These are phyloP conservation scores for Lissocephala sabroskyi DNA, from an alignment of 2,888 invertebrate species.

Conservation along the genomic window DNA sequence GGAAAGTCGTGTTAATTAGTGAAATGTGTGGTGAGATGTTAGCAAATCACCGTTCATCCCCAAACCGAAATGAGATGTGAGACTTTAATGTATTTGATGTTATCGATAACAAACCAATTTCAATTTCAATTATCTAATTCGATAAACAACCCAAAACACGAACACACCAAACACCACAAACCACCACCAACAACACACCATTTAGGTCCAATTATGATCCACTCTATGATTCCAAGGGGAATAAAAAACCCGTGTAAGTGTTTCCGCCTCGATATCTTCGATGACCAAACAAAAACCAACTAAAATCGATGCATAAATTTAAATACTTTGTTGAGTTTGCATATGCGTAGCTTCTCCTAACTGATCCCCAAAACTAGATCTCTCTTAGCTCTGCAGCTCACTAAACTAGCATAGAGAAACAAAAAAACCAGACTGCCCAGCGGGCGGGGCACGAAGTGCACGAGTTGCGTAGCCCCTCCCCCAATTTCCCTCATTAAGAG, in stretches of 20 bases:
- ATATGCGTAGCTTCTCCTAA: conserved; percentile 39
- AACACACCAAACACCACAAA: conserved; percentile 6
- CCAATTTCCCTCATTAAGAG: too few relatives aligned
- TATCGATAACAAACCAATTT: background rate
- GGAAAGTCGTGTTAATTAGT: too few relatives aligned
- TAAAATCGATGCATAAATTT: conserved; percentile 1
- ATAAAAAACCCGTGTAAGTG: conserved; percentile 72
- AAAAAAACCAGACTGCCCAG: too few relatives aligned
- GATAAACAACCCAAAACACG: conserved; percentile 3
- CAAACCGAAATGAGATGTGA: too few relatives aligned
- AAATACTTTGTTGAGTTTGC: conserved; percentile 28
- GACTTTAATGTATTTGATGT: conserved; percentile 2
- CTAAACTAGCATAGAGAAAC: too few relatives aligned
- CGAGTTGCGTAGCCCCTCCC: too few relatives aligned
- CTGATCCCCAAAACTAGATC: conserved; percentile 10
- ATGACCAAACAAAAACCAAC: conserved; percentile 17
- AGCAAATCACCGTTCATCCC: too few relatives aligned
- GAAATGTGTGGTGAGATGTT: too few relatives aligned
- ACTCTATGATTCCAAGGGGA: conserved; percentile 72
- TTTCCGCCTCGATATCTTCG: too few relatives aligned
- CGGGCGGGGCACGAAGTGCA: too few relatives aligned
- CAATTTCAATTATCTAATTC: background rate
- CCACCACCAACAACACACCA: conserved; percentile 21
- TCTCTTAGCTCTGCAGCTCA: conserved; percentile 10
- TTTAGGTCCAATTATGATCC: conserved; percentile 72